Evolutionary conservation across 2,888 invertebrate genomes (phyloP), one percentile per base, ranked within the genome.

Genomic region (Callinectes sapidus): DNA sequence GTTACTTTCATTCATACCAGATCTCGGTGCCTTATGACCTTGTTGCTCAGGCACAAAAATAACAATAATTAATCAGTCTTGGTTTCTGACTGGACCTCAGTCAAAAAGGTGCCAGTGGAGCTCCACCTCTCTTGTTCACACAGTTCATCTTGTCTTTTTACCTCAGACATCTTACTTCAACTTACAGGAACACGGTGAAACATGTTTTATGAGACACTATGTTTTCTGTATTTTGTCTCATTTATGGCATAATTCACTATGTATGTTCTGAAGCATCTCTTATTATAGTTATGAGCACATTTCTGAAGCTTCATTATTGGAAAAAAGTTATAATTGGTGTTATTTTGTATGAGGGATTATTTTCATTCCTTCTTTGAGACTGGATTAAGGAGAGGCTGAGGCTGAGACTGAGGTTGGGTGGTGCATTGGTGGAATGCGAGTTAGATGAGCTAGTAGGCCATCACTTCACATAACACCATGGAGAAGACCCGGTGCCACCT

Each of bases 391-490:
- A 3, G 61, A 23, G 2, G 61, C 1, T 18, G 55, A 61, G 18
- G 61, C 61, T 61, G 61, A 23, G 61, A 2, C 16, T 23, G 23
- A 16, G 5, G 61, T 18, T n/a, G 71, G 39, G 86, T 39, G 61
- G 35, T 39, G 55, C 3, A 55, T 32, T 1, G 89, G 23, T 14
- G 2, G 66, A 32, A 48, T 39, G 66, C 61, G 28, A 28, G 5
- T 23, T 1, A 28, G 71, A 28, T 8, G n/a, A 39, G 77, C 54
- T 89, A 96, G 94, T 96, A 96, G 42, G 96, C 96, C 95, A 96
- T 95, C 14, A 96, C 96, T 95, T 96, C 96, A 95, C 96, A 96
- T 35, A 96, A 95, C 39, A 96, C 96, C 55, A 96, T 96, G 88
- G 96, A 96, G 95, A 96, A 96, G 28, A 96, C 95, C 88, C 96